phyloP scores from a whole-genome alignment of 2,797 vertebrate genomes.

The Gadopsis bispinosus region DNA sequence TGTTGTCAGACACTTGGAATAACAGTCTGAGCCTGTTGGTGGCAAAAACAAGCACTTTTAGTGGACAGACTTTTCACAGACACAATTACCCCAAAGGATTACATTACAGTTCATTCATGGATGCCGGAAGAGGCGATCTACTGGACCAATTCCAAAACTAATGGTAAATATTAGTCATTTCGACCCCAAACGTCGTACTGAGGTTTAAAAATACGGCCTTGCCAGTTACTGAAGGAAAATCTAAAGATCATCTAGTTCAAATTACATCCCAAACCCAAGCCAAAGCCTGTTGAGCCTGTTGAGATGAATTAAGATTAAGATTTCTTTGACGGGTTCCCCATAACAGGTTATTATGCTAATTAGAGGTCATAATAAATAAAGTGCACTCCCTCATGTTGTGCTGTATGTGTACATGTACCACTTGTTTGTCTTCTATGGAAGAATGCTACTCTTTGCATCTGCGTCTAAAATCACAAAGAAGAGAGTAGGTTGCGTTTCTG shows the following conservation, averaged over 20 bases:
- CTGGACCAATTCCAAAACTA: no score
- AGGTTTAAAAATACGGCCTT: neutral
- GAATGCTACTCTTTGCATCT: slow-evolving; percentile 17
- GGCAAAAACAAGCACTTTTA: no score
- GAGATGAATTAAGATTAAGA: neutral
- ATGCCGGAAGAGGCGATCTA: no score
- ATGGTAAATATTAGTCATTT: no score
- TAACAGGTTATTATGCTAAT: slow-evolving; percentile 68
- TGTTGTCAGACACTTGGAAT: no score
- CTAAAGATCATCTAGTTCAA: neutral
- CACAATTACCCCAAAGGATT: no score
- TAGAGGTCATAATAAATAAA: slow-evolving; percentile 53
- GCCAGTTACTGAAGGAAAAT: neutral
- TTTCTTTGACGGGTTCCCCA: slow-evolving; percentile 33
- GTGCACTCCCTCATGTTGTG: slow-evolving; percentile 47
- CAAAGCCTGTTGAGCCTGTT: neutral
- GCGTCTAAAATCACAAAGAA: slow-evolving; percentile 33
- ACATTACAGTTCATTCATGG: no score
- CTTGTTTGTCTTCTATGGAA: slow-evolving; percentile 43
- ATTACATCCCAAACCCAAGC: neutral
- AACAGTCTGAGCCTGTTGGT: no score
- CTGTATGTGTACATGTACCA: slow-evolving; percentile 11
- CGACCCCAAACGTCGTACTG: no score
- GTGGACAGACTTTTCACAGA: no score
- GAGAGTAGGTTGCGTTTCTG: neutral